Conservation (phyloP, 2,888 invertebrate genomes). For the Caenorhabditis sp. region DNA sequence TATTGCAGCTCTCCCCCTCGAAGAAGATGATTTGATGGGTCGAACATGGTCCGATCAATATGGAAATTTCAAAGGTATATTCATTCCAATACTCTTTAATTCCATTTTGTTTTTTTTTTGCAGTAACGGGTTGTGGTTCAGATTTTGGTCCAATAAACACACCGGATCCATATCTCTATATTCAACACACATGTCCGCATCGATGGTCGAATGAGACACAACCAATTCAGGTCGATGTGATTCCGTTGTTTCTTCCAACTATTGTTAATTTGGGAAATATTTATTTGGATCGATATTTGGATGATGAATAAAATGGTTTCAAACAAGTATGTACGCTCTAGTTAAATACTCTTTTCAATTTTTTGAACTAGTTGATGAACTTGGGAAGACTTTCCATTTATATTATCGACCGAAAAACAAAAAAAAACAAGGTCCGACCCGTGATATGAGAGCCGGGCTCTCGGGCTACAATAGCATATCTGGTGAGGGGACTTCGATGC, state of each 20-base stretch:
- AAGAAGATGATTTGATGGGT: constrained; percentile 52
- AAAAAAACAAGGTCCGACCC: too few species aligned
- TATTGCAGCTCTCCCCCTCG: constrained; percentile 50
- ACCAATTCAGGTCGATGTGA: constrained; percentile 43
- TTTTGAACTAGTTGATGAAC: too few species aligned
- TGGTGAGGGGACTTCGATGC: too few species aligned
- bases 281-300: constrained; percentile 48
- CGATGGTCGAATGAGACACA: constrained; percentile 22
- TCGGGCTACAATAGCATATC: too few species aligned
- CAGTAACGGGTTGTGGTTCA: constrained; percentile 53
- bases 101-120: not conserved
- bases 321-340: too few species aligned
- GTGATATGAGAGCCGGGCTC: too few species aligned
- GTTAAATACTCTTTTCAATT: too few species aligned
- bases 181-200: constrained; percentile 49
- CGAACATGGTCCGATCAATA: constrained; percentile 43
- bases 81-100: not conserved
- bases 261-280: constrained; percentile 47
- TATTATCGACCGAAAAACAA: too few species aligned
- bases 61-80: constrained; percentile 40
- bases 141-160: constrained; percentile 56
- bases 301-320: constrained; percentile 24
- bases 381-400: too few species aligned
- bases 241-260: constrained; percentile 47
- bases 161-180: constrained; percentile 49